Base-by-base conservation (phyloP, 2,113 vertebrate genomes). In the Festucalex cinctus region DNA sequence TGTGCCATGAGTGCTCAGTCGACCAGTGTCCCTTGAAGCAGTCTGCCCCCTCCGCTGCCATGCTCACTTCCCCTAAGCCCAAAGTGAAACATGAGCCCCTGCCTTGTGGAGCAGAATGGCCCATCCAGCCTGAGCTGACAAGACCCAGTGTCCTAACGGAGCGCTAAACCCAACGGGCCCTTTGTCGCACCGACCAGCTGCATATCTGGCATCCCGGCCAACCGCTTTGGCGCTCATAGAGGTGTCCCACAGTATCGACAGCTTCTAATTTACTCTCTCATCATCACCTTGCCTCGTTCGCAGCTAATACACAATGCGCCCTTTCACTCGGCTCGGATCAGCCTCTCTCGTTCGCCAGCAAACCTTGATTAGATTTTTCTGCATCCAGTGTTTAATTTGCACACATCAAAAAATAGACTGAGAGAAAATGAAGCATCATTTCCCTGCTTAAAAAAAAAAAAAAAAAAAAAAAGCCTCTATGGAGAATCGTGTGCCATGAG, bases 141-240 rank as follows among this genome's bases (percentile, higher is more conserved):
- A 83, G 80, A 83, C 74, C 82, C 88, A 90, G 84, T 90, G 88
- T 90, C 86, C 86, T 91, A 92, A 92, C 89, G 81, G 89, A 68
- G 78, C 83, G 80, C 71, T 84, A 75, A 58, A 84, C 53, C 76
- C 86, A 85, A 77, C 83, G 87, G 83, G 80, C 67, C 36, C 69
- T 78, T 74, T 83, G 54, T 89, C 76, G 79, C 78, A 79, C 80
- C 32, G 83, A 71, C 80, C 79, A 75, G 68, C 74, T 88, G 83
- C 87, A 75, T 73, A 90, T 89, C 83, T 86, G 90, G 78, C 71
- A 83, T 78, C 80, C 49, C 68, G 65, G 84, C 86, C 85, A 88
- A 79, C 81, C 69, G 75, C 83, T 81, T 81, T 85, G 85, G 85
- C 86, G 82, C 88, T 86, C 78, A 85, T 81, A 86, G 86, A 86